Evolutionary conservation across 2,797 vertebrate genomes (phyloP).

Genomic region (Pachyuromys duprasi): DNA sequence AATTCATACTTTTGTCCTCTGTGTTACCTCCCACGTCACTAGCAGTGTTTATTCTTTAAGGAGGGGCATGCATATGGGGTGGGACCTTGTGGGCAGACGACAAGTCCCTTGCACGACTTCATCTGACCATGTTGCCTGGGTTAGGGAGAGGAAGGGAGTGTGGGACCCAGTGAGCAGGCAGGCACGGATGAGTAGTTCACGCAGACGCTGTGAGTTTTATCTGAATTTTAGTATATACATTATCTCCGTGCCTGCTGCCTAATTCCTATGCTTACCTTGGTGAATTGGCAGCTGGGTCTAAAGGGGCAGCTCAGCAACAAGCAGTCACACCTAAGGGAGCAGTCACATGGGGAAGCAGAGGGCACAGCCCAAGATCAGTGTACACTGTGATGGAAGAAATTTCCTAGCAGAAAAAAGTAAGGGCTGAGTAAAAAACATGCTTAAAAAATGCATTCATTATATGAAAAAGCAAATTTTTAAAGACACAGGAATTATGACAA

Average conservation of each 20-base stretch:
- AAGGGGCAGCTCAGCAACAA: background rate
- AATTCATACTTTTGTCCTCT: background rate
- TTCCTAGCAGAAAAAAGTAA: constrained; percentile 41
- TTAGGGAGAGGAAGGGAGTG: background rate
- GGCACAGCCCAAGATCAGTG: background rate
- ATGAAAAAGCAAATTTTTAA: background rate
- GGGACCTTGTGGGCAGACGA: background rate
- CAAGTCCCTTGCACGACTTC: background rate
- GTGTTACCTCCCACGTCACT: background rate
- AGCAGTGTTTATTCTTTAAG: background rate
- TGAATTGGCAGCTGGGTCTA: background rate
- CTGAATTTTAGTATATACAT: background rate
- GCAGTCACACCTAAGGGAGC: background rate
- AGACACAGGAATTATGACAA: background rate
- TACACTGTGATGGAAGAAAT: background rate
- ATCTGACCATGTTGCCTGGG: background rate
- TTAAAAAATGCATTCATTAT: constrained; percentile 56
- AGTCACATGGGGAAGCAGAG: background rate
- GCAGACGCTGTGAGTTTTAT: background rate
- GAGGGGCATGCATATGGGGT: background rate
- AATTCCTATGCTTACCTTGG: background rate
- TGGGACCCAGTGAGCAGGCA: constrained; percentile 1
- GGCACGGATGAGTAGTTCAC: background rate
- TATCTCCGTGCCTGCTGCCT: background rate
- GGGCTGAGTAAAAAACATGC: background rate